A percentile compares a stretch with the other conserved stretches of the same genome.
These are phyloP conservation scores for Antidorcas marsupialis DNA, from an alignment of 2,113 vertebrate species.

Conservation along the genomic window DNA sequence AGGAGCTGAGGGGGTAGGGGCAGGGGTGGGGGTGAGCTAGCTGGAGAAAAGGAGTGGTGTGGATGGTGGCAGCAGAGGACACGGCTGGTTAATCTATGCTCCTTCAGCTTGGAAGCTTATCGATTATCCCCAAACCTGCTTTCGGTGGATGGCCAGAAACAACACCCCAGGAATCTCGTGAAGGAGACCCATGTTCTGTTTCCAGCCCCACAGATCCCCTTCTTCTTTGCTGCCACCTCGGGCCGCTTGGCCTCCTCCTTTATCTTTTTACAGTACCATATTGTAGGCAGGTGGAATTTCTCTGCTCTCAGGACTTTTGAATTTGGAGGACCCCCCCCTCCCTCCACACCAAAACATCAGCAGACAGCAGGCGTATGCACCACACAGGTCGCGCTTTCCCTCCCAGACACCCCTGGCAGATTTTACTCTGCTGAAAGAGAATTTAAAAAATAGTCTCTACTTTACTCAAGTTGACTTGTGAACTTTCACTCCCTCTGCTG, in stretches of 20 bases:
- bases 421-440: not conserved
- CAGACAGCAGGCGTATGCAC: not conserved
- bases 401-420: not conserved
- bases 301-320: not conserved
- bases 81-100: not conserved
- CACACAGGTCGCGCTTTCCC: not conserved
- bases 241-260: not conserved
- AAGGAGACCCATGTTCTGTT: not conserved
- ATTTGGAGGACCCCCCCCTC: not conserved
- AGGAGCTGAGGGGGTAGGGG: too few relatives aligned
- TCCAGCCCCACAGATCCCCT: not conserved
- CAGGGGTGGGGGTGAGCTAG: not conserved
- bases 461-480: not conserved
- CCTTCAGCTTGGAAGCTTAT: not conserved
- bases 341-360: not conserved
- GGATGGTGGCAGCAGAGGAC: not conserved
- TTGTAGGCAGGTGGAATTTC: not conserved
- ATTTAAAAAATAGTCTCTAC: constrained; percentile 14
- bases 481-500: constrained; percentile 62
- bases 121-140: not conserved
- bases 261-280: not conserved
- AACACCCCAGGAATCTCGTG: not conserved
- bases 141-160: not conserved
- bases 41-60: not conserved
- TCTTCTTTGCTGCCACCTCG: not conserved